Percentiles rank a stretch among this genome's conserved stretches.
phyloP scores from a whole-genome alignment of 2,797 vertebrate species.

The Epinephelus malabaricus region DNA sequence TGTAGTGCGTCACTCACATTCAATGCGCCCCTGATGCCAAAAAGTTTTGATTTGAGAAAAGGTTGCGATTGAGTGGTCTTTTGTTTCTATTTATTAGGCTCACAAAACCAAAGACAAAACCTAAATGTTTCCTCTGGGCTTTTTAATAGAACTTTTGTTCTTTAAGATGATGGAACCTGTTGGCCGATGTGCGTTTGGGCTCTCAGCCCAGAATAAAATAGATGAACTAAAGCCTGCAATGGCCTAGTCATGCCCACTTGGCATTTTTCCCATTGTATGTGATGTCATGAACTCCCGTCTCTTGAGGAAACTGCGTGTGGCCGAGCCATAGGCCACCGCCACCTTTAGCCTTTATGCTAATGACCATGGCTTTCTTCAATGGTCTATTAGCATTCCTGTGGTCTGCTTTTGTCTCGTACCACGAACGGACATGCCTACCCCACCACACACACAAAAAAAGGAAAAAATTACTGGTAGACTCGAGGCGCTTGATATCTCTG shows the following conservation, averaged over 20 bases:
- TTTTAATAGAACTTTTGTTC: slow-evolving; percentile 67
- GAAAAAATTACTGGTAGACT: slow-evolving; percentile 90
- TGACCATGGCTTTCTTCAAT: slow-evolving; percentile 75
- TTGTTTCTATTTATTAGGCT: slow-evolving; percentile 67
- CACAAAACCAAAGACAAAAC: slow-evolving; percentile 74
- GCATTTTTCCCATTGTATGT: slow-evolving; percentile 84
- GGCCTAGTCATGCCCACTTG: slow-evolving; percentile 79
- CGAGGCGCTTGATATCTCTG: slow-evolving; percentile 92
- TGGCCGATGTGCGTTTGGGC: slow-evolving; percentile 66
- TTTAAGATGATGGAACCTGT: slow-evolving; percentile 62
- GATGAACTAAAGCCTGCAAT: slow-evolving; percentile 64
- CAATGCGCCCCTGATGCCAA: slow-evolving; percentile 2
- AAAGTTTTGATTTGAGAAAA: slow-evolving; percentile 47
- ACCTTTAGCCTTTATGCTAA: slow-evolving; percentile 87
- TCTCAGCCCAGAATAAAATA: slow-evolving; percentile 70
- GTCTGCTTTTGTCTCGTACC: slow-evolving; percentile 75
- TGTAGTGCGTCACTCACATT: slow-evolving; percentile 21
- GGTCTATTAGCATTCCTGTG: slow-evolving; percentile 83
- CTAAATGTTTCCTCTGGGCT: slow-evolving; percentile 73
- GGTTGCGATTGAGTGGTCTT: slow-evolving; percentile 59
- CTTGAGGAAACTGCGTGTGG: slow-evolving; percentile 82
- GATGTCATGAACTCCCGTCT: slow-evolving; percentile 82
- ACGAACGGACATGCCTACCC: slow-evolving; percentile 69
- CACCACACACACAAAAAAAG: slow-evolving; percentile 29
- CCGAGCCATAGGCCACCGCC: slow-evolving; percentile 74